A percentile compares a stretch with the other conserved stretches of the same genome.
These are phyloP conservation scores for Arvicanthis niloticus DNA, from an alignment of 2,113 vertebrate genomes.

Conservation along the genomic window DNA sequence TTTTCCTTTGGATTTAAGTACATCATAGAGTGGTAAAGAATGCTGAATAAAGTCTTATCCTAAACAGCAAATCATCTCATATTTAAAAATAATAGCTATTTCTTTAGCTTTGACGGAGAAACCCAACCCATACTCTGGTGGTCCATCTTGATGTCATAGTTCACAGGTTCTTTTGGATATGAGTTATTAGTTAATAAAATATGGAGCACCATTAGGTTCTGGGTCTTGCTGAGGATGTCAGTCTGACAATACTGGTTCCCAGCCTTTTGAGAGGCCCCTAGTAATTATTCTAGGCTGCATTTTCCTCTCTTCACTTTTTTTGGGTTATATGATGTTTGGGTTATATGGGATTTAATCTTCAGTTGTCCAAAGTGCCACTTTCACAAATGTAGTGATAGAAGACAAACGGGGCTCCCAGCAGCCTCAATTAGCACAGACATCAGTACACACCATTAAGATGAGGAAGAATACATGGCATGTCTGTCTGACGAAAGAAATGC, in stretches of 20 bases:
- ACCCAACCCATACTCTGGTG: neutral
- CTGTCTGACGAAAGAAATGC: constrained; percentile 75
- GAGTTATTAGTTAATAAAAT: constrained; percentile 3
- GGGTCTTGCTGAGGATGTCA: neutral
- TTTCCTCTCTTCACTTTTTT: neutral
- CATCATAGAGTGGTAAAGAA: constrained; percentile 18
- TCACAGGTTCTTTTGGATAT: constrained; percentile 1
- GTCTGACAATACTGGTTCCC: neutral
- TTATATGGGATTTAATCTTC: constrained; percentile 70
- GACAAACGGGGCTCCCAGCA: constrained; percentile 37
- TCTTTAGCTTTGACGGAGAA: constrained; percentile 15
- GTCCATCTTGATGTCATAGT: neutral
- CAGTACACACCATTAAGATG: constrained; percentile 49
- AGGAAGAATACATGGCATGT: constrained; percentile 58
- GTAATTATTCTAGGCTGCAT: neutral
- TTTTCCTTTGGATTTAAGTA: neutral
- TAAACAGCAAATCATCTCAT: constrained; percentile 27
- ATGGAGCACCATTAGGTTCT: neutral
- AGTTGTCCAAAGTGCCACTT: constrained; percentile 68
- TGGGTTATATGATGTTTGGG: neutral
- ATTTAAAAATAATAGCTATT: neutral
- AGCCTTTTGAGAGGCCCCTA: neutral
- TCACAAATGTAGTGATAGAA: constrained; percentile 52
- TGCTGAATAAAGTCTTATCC: neutral
- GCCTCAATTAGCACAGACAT: constrained; percentile 68